phyloP scores from a whole-genome alignment of 2,113 vertebrate species.

The Eurystomus gularis region DNA sequence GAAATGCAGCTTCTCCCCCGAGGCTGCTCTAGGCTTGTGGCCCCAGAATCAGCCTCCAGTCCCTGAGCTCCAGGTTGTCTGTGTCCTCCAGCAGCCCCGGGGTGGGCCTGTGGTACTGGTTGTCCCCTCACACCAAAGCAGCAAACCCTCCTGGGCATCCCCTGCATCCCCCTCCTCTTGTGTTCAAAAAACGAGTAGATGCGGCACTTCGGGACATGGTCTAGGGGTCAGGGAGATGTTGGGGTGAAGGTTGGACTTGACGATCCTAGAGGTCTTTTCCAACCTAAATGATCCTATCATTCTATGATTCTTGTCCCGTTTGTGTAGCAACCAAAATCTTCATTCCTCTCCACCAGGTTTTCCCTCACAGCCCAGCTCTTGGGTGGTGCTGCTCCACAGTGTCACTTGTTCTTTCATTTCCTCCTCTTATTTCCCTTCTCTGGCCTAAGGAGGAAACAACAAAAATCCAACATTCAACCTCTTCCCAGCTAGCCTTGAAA shows the following conservation, averaged over 20 bases:
- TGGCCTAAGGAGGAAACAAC: not conserved
- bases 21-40: no score
- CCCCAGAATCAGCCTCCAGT: not conserved
- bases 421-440: not conserved
- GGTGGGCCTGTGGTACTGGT: not conserved
- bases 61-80: not conserved
- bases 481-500: not conserved
- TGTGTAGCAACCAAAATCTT: not conserved
- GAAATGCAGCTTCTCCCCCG: not conserved
- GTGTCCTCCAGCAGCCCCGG: not conserved
- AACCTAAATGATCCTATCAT: no score
- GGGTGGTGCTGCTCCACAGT: not conserved
- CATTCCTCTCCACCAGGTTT: not conserved
- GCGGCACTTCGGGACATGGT: no score
- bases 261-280: no score
- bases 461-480: not conserved
- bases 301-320: not conserved
- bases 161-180: not conserved
- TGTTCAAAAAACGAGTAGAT: no score
- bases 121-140: not conserved
- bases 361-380: not conserved
- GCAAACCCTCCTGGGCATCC: no score
- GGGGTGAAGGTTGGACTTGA: no score
- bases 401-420: not conserved
- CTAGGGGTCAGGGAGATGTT: no score